Evolutionary conservation across 2,797 vertebrate species (phyloP).

Genomic region (Characodon lateralis): DNA sequence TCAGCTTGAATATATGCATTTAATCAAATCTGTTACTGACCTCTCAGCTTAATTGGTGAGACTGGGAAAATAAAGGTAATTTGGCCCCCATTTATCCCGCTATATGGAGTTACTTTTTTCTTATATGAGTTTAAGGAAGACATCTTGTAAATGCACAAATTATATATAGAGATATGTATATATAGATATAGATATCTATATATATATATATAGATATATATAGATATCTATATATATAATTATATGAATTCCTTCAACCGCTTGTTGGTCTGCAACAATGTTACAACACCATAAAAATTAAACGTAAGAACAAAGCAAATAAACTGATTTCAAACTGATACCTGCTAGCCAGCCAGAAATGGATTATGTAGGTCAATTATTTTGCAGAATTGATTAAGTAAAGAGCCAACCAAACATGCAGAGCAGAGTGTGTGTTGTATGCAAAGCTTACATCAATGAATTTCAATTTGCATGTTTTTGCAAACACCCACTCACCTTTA

Average conservation of each 20-base stretch:
- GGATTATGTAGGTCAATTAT: conserved; percentile 63
- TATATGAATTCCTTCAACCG: too few relatives aligned
- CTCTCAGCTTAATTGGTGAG: conserved; percentile 21
- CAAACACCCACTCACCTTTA: conserved; percentile 45
- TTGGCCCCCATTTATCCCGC: background rate
- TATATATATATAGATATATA: too few relatives aligned
- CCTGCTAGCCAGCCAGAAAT: conserved; percentile 37
- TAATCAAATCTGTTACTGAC: conserved; percentile 22
- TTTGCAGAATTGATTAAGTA: conserved; percentile 64
- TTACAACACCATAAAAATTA: background rate
- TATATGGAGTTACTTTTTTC: conserved; percentile 9
- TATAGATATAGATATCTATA: too few relatives aligned
- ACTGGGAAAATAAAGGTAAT: conserved; percentile 7
- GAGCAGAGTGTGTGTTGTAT: conserved; percentile 40
- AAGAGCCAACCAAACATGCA: conserved; percentile 64
- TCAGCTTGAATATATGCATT: conserved; percentile 33
- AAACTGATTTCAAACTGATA: conserved; percentile 52
- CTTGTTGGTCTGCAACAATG: too few relatives aligned
- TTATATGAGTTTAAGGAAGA: background rate
- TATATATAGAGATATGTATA: too few relatives aligned
- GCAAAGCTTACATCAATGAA: conserved; percentile 66
- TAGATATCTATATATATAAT: too few relatives aligned
- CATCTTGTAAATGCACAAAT: background rate
- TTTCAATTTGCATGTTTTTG: conserved; percentile 58
- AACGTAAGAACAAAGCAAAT: background rate